Conservation (phyloP, 2,797 vertebrate species). For the Acanthis flammea region DNA sequence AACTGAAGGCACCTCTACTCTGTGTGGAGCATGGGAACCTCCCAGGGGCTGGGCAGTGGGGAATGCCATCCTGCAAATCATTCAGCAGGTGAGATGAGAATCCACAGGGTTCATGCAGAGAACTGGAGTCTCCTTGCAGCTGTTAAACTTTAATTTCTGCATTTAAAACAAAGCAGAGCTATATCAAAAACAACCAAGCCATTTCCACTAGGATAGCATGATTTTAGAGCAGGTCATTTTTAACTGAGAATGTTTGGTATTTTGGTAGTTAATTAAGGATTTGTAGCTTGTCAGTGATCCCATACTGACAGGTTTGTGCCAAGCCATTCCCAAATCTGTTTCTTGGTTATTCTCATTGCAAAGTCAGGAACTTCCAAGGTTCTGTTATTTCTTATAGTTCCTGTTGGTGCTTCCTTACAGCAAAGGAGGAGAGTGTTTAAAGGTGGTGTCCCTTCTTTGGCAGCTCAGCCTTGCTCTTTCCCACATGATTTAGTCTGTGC, state of each 20-base stretch:
- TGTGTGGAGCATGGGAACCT: background rate
- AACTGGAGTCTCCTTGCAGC: background rate
- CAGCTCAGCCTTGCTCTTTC: background rate
- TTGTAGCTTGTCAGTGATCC: background rate
- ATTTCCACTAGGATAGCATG: conserved; percentile 49
- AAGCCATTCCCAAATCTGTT: background rate
- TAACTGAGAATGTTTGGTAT: background rate
- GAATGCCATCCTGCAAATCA: background rate
- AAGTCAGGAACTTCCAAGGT: background rate
- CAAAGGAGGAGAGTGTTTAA: background rate
- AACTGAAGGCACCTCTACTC: background rate
- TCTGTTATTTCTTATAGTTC: background rate
- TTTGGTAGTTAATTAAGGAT: background rate
- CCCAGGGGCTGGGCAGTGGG: background rate
- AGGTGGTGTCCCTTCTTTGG: background rate
- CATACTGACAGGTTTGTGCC: background rate
- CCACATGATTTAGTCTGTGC: background rate
- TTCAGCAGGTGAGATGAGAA: background rate
- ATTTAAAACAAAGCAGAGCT: conserved; percentile 69
- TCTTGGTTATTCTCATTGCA: background rate
- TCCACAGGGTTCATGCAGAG: background rate
- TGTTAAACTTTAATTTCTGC: conserved; percentile 65
- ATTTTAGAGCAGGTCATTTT: conserved; percentile 39
- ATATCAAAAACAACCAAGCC: conserved; percentile 60
- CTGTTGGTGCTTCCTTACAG: background rate